Evolutionary conservation across 1,140 invertebrate genomes (phyloP).

Genomic region (Saccostrea cuccullata): DNA sequence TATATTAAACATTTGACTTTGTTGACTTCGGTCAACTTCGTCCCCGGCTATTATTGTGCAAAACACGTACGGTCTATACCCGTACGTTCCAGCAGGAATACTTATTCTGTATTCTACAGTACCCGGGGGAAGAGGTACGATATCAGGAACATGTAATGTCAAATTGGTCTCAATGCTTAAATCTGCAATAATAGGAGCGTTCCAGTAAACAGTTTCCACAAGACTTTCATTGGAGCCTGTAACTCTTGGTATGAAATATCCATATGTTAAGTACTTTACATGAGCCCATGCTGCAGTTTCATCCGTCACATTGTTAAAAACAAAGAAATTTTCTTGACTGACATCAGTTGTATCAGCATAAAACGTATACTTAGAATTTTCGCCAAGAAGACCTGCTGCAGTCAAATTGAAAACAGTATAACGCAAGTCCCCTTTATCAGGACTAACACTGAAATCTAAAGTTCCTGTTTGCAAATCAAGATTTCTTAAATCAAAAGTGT

Average conservation of each 20-base stretch:
- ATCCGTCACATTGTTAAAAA: neutral
- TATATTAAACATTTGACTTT: conserved; percentile 25
- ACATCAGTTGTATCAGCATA: neutral
- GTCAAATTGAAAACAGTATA: conserved; percentile 16
- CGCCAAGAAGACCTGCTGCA: neutral
- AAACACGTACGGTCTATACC: conserved; percentile 1
- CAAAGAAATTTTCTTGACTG: neutral
- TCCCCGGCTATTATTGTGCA: conserved; percentile 35
- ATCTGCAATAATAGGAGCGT: neutral
- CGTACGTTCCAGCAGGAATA: neutral
- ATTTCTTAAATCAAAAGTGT: neutral
- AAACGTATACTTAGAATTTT: neutral
- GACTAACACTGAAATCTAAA: neutral
- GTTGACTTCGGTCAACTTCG: neutral
- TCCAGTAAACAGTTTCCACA: neutral
- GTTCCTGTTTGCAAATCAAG: conserved; percentile 8
- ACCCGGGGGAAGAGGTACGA: neutral
- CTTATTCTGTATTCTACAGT: neutral
- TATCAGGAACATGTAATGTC: neutral
- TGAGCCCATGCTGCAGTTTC: neutral
- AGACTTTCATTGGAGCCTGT: neutral
- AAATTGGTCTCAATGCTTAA: neutral
- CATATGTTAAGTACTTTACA: neutral
- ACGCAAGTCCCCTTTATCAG: neutral
- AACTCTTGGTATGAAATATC: conserved; percentile 3